Evolutionary conservation across 2,888 invertebrate genomes (phyloP).

Genomic region (Heliconius ethilla): DNA sequence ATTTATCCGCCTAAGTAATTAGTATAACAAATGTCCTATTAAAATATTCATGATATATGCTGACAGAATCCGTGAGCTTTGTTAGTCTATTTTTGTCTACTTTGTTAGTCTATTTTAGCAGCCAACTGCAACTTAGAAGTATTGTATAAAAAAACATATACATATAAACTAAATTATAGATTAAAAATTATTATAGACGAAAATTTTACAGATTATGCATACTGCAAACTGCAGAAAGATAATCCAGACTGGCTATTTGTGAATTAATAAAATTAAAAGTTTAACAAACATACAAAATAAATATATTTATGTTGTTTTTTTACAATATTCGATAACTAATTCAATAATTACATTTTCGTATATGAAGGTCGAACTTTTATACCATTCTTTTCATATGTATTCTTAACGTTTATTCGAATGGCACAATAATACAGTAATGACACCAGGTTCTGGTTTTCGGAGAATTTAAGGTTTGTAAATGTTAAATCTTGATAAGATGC

Average conservation of each 20-base stretch:
- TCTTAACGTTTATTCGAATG: neutral
- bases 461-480: neutral
- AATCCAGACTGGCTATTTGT: no score
- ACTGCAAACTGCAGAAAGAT: no score
- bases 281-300: no score
- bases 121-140: neutral
- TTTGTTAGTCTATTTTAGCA: neutral
- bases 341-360: neutral
- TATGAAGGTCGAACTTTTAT: neutral
- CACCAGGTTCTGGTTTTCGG: neutral
- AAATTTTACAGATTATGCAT: no score
- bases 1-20: neutral
- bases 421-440: conserved; percentile 6
- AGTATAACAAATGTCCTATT: neutral
- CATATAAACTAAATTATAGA: no score
- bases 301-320: no score
- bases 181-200: no score
- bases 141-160: neutral
- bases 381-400: neutral
- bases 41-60: neutral
- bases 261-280: no score
- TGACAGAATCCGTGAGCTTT: neutral
- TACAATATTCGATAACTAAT: neutral
- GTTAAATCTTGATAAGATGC: conserved; percentile 9
- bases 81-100: neutral